Evolutionary conservation across 2,888 invertebrate species (phyloP).

Genomic region (Panzeria rudis): DNA sequence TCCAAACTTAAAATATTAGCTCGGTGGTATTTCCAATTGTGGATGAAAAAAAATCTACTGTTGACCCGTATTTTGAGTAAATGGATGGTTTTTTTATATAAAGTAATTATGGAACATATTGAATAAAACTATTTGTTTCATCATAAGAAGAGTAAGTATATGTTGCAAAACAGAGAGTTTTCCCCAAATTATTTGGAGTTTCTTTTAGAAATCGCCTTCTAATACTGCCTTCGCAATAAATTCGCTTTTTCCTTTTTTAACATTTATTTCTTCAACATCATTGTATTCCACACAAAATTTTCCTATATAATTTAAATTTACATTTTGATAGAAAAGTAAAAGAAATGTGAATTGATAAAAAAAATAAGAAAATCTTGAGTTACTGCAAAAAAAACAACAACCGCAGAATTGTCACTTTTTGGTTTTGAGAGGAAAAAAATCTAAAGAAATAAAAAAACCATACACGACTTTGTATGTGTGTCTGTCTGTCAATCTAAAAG

Average conservation of each 20-base stretch:
- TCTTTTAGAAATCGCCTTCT: not conserved
- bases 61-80: too few relatives aligned
- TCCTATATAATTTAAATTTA: slow-evolving; percentile 69
- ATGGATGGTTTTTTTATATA: too few relatives aligned
- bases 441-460: slow-evolving; percentile 10
- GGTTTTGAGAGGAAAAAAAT: slow-evolving; percentile 30
- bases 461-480: not conserved
- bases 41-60: too few relatives aligned
- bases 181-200: not conserved
- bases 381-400: slow-evolving; percentile 49
- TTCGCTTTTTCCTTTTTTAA: slow-evolving; percentile 25
- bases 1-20: too few relatives aligned
- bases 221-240: slow-evolving; percentile 3
- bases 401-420: slow-evolving; percentile 71
- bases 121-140: too few relatives aligned
- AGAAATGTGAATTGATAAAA: slow-evolving; percentile 17
- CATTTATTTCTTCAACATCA: slow-evolving; percentile 8
- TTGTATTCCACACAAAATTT: slow-evolving; percentile 42
- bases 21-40: too few relatives aligned
- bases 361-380: slow-evolving; percentile 41
- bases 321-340: slow-evolving; percentile 43
- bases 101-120: too few relatives aligned
- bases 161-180: too few relatives aligned
- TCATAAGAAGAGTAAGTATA: too few relatives aligned
- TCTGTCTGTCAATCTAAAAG: not conserved